Evolutionary conservation across 2,113 vertebrate genomes (phyloP).

Genomic region (Canis aureus): DNA sequence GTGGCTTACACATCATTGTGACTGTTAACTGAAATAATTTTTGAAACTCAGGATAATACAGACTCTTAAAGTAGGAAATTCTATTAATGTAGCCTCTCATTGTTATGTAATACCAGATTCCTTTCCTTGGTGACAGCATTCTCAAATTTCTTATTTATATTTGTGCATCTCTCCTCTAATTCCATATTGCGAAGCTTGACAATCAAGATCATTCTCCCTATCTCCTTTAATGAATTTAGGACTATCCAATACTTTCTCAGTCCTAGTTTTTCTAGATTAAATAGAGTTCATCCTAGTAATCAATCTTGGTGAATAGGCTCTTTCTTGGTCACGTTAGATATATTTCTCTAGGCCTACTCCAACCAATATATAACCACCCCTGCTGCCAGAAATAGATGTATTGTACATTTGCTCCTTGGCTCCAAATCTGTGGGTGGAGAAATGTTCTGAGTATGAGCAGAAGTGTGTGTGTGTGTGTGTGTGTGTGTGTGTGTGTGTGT

Average conservation of each 20-base stretch:
- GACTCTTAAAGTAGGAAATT: not conserved
- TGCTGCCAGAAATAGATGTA: not conserved
- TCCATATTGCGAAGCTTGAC: not conserved
- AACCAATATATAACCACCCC: not conserved
- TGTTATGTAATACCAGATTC: not conserved
- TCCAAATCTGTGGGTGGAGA: constrained; percentile 22
- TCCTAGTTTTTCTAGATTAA: not conserved
- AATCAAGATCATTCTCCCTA: not conserved
- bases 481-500: not conserved
- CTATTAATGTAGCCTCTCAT: not conserved
- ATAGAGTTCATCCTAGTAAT: not conserved
- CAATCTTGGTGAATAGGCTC: not conserved
- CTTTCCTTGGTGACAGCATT: not conserved
- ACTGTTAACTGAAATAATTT: not conserved
- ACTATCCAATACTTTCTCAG: not conserved
- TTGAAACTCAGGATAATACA: constrained; percentile 35
- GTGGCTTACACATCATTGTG: not conserved
- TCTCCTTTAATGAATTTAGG: constrained; percentile 1
- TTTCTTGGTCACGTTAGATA: constrained; percentile 22
- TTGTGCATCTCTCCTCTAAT: not conserved
- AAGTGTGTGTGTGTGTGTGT: not conserved
- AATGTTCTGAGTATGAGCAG: constrained; percentile 60
- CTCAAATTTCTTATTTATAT: constrained; percentile 35
- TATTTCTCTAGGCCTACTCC: not conserved
- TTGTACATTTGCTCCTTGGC: not conserved